Evolutionary conservation across 92 coral and sea anemone genomes (phyloP), one percentile per base, ranked within the genome.

Genomic region (Parazoanthus swiftii): DNA sequence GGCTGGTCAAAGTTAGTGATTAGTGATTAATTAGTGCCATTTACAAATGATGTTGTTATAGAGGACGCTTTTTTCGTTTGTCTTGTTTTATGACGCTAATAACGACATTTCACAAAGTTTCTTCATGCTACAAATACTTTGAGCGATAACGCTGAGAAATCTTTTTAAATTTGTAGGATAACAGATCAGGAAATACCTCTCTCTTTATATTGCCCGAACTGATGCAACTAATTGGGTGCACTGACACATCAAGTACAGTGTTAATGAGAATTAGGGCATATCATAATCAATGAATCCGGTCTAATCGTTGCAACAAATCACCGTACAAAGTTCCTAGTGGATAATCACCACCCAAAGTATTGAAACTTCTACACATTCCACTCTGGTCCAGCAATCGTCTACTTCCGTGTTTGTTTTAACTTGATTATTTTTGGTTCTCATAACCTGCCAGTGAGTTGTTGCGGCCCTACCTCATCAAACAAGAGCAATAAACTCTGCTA

Each of bases 391-490:
- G 67, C 67, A 59, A 1, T 59, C 67, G 67, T 59, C 67, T 59
- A 59, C 67, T 59, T 59, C 67, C 67, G 67, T 59, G 67, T 59
- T 59, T 59, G 67, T 59, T 59, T 59, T 59, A 59, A 59, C 67
- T 59, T 59, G 67, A 59, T 58, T 58, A 58, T 58, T 59, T 59
- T 59, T 59, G 67, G 67, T 59, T 59, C 67, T 59, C 67, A 59
- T 59, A 59, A 59, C 67, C 67, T 59, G 67, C 67, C 67, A 59
- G 67, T 59, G 67, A 59, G 67, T 59, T 59, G 67, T 59, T 59
- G 67, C 67, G 67, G 67, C 67, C 67, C 67, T 59, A 59, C 67
- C 67, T 59, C 67, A 59, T 59, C 71, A 65, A 65, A 65, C 71
- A 65, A 65, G 71, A 65, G 71, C 71, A 65, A 65, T 65, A 65